A percentile compares a stretch with the other conserved stretches of the same genome.
These are phyloP conservation scores for Cyanoliseus patagonus DNA, from an alignment of 2,113 vertebrate species.

Conservation along the genomic window DNA sequence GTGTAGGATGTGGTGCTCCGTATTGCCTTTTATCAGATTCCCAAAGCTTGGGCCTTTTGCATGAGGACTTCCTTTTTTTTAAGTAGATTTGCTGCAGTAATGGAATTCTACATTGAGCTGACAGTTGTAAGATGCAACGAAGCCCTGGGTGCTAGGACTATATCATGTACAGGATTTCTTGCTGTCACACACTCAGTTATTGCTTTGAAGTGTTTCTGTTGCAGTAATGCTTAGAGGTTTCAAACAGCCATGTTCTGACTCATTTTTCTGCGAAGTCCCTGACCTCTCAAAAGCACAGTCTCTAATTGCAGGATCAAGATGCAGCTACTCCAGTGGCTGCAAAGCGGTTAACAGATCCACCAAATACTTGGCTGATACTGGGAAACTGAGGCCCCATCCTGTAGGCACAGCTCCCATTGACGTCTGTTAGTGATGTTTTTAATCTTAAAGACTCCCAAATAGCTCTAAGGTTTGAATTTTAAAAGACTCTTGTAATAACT, in stretches of 20 bases:
- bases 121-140: rapidly evolving
- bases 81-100: neutral
- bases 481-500: slow-evolving; percentile 3
- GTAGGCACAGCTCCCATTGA: neutral
- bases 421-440: neutral
- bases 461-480: slow-evolving; percentile 17
- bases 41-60: neutral
- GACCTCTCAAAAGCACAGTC: neutral
- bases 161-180: neutral
- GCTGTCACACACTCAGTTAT: neutral
- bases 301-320: neutral
- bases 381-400: neutral
- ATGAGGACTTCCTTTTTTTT: neutral
- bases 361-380: neutral
- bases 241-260: neutral
- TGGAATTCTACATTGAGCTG: neutral
- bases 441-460: neutral
- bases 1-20: neutral
- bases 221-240: neutral
- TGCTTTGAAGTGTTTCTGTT: neutral
- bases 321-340: neutral
- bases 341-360: neutral
- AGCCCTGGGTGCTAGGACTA: neutral
- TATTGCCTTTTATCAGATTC: neutral
- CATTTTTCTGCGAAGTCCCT: neutral